phyloP scores from a whole-genome alignment of 1,140 invertebrate genomes.

The Yoshiicerus persimilis region DNA sequence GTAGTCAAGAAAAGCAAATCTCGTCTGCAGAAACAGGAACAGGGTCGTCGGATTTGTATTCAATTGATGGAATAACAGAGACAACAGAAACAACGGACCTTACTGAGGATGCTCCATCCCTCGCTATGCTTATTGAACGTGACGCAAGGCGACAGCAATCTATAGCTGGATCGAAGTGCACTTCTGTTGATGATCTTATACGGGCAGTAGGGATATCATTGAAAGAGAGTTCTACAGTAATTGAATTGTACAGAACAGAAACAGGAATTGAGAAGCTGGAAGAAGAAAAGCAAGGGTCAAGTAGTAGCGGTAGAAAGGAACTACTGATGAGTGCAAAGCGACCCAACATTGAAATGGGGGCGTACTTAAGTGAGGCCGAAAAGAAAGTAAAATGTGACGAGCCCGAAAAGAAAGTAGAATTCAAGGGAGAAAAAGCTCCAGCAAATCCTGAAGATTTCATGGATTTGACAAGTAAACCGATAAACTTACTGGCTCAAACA shows the following conservation, averaged over 20 bases:
- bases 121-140: background rate
- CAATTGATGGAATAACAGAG: background rate
- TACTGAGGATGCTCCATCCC: background rate
- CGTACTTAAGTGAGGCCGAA: background rate
- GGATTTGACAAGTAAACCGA: background rate
- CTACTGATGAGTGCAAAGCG: background rate
- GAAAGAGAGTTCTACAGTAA: background rate
- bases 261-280: background rate
- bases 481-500: background rate
- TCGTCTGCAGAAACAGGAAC: background rate
- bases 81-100: background rate
- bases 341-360: background rate
- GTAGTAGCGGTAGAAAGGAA: background rate
- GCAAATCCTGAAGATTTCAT: background rate
- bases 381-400: background rate
- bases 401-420: background rate
- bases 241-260: background rate
- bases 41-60: background rate
- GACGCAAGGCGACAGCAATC: background rate
- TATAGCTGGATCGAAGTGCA: background rate
- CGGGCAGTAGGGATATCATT: background rate
- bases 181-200: background rate
- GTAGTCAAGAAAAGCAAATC: too few species aligned
- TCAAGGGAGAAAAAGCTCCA: background rate
- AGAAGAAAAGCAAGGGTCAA: background rate